Conservation (phyloP, 2,888 invertebrate species). For the Rhogogaster chlorosoma region DNA sequence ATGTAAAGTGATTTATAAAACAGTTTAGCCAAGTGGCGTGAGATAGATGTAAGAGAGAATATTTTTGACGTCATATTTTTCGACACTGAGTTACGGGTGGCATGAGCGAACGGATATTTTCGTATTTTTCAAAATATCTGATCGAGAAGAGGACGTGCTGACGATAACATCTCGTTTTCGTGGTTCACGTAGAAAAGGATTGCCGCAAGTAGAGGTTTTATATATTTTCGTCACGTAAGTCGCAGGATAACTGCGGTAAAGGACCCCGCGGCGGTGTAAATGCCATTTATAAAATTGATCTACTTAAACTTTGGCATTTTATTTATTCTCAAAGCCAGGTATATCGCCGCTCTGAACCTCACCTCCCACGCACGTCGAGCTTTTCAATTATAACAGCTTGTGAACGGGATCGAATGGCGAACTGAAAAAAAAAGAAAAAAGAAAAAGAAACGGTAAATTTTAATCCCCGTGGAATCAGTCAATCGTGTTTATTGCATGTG, state of each 20-base stretch:
- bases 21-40: no score
- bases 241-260: constrained; percentile 9
- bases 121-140: constrained; percentile 12
- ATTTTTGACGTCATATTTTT: not conserved
- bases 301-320: not conserved
- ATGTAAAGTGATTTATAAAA: no score
- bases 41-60: not conserved
- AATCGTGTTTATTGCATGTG: constrained; percentile 21
- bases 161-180: not conserved
- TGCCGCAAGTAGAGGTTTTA: constrained; percentile 8
- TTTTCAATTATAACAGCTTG: not conserved
- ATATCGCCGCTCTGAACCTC: not conserved
- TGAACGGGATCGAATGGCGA: not conserved
- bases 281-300: constrained; percentile 35
- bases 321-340: not conserved
- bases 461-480: not conserved
- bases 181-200: not conserved
- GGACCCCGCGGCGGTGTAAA: not conserved
- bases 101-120: constrained; percentile 11
- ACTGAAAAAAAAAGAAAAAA: not conserved
- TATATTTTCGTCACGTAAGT: constrained; percentile 38
- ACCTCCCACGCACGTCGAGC: not conserved
- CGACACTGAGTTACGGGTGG: not conserved
- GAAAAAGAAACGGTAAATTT: not conserved
- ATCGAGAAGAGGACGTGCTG: not conserved